These are phyloP conservation scores for Drosophila bunnanda DNA, from an alignment of 2,888 invertebrate genomes.

Conservation along the genomic window DNA sequence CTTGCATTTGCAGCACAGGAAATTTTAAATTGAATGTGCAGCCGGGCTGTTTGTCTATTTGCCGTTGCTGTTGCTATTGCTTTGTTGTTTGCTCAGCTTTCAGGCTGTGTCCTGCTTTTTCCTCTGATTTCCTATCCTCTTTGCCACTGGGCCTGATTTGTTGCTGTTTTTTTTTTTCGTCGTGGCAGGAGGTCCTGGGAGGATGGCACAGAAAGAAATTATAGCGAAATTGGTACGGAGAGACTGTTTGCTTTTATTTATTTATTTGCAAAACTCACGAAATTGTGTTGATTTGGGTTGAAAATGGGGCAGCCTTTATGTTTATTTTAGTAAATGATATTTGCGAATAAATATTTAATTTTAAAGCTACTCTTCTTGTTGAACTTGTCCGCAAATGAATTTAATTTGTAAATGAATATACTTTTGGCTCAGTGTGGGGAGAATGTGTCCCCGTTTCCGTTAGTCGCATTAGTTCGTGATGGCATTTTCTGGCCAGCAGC, in stretches of 20 bases:
- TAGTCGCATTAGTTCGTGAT: constrained; percentile 32
- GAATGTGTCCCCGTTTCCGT: not conserved
- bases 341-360: not conserved
- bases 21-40: constrained; percentile 75
- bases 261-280: not conserved
- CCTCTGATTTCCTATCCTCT: constrained; percentile 24
- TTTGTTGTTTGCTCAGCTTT: constrained; percentile 27
- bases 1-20: constrained; percentile 60
- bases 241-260: not conserved
- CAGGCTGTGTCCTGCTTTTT: constrained; percentile 15
- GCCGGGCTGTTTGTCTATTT: constrained; percentile 30
- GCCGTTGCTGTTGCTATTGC: constrained; percentile 11
- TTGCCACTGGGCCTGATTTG: constrained; percentile 32
- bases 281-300: not conserved
- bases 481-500: constrained; percentile 13
- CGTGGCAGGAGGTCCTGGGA: constrained; percentile 4
- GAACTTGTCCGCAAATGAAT: not conserved
- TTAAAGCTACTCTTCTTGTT: not conserved
- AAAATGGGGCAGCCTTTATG: not conserved
- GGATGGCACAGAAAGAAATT: constrained; percentile 2
- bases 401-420: no score
- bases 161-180: no score
- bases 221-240: not conserved
- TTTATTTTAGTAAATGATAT: not conserved
- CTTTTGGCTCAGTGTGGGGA: constrained; percentile 1